phyloP scores from a whole-genome alignment of 2,888 invertebrate species.

The Cosmopolites sordidus region DNA sequence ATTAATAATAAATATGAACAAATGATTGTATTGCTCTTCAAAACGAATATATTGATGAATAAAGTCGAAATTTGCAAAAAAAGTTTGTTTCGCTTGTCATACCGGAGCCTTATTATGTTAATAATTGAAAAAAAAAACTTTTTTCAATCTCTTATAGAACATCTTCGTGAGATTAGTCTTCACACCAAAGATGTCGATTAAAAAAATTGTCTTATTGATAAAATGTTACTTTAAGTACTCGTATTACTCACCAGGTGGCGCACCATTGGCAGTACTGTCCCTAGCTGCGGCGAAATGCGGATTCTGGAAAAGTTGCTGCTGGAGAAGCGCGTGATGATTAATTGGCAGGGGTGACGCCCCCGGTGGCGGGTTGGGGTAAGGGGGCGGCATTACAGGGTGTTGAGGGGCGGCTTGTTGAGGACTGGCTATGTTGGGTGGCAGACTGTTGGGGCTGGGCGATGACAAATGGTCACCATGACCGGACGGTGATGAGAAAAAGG shows the following conservation, averaged over 20 bases:
- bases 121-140: too few species aligned
- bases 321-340: constrained; percentile 37
- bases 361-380: constrained; percentile 15
- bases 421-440: constrained; percentile 34
- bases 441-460: constrained; percentile 10
- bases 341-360: constrained; percentile 17
- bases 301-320: constrained; percentile 58
- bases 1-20: too few species aligned
- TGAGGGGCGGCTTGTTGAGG: constrained; percentile 25
- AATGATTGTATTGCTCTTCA: too few species aligned
- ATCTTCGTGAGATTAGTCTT: too few species aligned
- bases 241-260: constrained; percentile 19
- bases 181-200: too few species aligned
- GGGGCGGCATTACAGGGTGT: constrained; percentile 18
- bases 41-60: too few species aligned
- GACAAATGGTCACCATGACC: constrained; percentile 31
- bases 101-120: too few species aligned
- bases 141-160: too few species aligned
- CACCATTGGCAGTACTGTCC: constrained; percentile 19
- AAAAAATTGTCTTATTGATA: too few species aligned
- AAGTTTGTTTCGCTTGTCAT: too few species aligned
- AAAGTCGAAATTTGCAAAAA: too few species aligned
- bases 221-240: too few species aligned
- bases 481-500: constrained; percentile 38
- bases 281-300: constrained; percentile 44